phyloP scores from a whole-genome alignment of 2,113 vertebrate genomes.

The Chloropsis hardwickii region DNA sequence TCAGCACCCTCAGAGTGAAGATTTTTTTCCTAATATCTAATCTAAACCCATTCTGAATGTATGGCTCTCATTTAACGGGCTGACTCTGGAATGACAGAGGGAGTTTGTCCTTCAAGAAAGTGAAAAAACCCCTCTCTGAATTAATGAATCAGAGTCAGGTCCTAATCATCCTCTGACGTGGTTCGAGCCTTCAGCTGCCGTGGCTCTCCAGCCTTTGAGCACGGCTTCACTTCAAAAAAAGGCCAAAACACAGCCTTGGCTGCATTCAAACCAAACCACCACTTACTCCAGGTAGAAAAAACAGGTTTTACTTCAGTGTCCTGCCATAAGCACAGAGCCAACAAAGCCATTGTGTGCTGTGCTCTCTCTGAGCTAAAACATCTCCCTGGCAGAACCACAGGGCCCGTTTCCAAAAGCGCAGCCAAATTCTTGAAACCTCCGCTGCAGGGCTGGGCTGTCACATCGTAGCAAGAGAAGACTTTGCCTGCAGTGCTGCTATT shows the following conservation, averaged over 20 bases:
- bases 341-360: neutral
- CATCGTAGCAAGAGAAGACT: neutral
- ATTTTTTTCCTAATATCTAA: neutral
- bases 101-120: neutral
- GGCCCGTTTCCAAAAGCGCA: neutral
- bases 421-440: slow-evolving; percentile 18
- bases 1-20: neutral
- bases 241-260: neutral
- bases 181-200: neutral
- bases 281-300: neutral
- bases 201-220: neutral
- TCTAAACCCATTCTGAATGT: neutral
- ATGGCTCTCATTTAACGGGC: neutral
- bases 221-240: neutral
- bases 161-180: neutral
- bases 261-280: neutral
- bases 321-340: neutral
- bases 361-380: neutral
- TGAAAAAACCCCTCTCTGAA: neutral
- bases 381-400: neutral
- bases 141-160: neutral
- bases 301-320: neutral
- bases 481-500: slow-evolving; percentile 20
- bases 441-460: neutral
- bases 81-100: neutral